phyloP scores from a whole-genome alignment of 2,113 vertebrate species.

The Trinectes maculatus region DNA sequence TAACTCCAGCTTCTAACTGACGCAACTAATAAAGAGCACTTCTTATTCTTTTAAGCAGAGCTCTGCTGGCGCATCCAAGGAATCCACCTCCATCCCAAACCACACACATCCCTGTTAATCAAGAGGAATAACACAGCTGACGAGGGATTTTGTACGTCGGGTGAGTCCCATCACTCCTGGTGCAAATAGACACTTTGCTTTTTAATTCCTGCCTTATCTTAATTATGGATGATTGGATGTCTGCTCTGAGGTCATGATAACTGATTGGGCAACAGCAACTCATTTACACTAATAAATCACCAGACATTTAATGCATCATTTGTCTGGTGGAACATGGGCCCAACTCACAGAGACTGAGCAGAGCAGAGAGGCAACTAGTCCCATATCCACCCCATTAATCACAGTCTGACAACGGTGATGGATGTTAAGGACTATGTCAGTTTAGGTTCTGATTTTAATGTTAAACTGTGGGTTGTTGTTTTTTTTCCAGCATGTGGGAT shows the following conservation, averaged over 20 bases:
- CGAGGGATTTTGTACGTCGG: slow-evolving; percentile 33
- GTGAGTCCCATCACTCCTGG: slow-evolving; percentile 43
- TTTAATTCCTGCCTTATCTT: slow-evolving; percentile 65
- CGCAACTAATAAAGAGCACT: slow-evolving; percentile 41
- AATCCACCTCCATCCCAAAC: not conserved
- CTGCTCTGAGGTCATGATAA: slow-evolving; percentile 61
- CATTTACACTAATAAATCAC: slow-evolving; percentile 53
- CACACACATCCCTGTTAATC: slow-evolving; percentile 22
- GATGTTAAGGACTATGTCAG: not conserved
- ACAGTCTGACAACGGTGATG: not conserved
- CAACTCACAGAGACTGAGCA: not conserved
- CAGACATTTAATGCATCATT: slow-evolving; percentile 41
- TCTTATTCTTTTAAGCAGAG: slow-evolving; percentile 16
- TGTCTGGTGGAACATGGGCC: slow-evolving; percentile 14
- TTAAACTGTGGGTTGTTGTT: not conserved
- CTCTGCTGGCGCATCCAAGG: slow-evolving; percentile 45
- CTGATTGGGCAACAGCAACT: slow-evolving; percentile 54
- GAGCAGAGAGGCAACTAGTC: not conserved
- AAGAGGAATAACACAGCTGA: slow-evolving; percentile 37
- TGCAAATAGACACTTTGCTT: slow-evolving; percentile 46
- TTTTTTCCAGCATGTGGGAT: no score
- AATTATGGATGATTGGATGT: slow-evolving; percentile 68
- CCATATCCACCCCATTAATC: no score
- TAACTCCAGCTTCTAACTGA: slow-evolving; percentile 69
- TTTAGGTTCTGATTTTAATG: not conserved